These are phyloP conservation scores for Gnathonemus echidnorhynchus DNA, from an alignment of 2,113 vertebrate genomes.

Conservation along the genomic window DNA sequence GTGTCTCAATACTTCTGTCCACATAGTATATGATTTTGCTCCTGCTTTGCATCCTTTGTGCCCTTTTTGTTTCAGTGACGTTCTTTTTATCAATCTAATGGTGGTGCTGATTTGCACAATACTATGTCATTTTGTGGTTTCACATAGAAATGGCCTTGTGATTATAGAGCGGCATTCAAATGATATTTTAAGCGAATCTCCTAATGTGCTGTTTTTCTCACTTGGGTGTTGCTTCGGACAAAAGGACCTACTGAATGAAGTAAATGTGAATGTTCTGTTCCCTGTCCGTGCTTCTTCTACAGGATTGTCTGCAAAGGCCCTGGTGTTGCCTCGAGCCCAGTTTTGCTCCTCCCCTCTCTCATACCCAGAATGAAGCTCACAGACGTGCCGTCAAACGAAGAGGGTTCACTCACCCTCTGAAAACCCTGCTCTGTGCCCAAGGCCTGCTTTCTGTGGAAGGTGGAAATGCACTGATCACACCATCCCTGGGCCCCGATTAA, in stretches of 20 bases:
- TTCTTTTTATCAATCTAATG: neutral
- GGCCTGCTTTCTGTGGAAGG: neutral
- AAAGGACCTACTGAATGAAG: neutral
- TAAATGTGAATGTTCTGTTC: neutral
- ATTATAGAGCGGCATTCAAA: neutral
- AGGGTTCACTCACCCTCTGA: neutral
- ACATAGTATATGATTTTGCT: neutral
- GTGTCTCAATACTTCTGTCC: neutral
- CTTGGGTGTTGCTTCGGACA: neutral
- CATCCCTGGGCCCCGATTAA: neutral
- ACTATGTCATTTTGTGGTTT: neutral
- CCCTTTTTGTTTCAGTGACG: neutral
- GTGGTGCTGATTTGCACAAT: neutral
- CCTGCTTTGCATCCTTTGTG: neutral
- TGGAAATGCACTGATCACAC: neutral
- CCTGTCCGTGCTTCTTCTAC: constrained; percentile 33
- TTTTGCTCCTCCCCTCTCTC: constrained; percentile 2
- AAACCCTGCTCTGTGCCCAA: neutral
- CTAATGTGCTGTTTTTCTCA: neutral
- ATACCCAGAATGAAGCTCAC: constrained; percentile 20
- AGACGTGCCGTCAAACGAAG: neutral
- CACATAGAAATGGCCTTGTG: neutral
- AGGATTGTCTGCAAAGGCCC: constrained; percentile 38
- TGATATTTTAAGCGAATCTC: neutral
- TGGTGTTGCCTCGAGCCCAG: constrained; percentile 46